Percentiles rank a stretch among this genome's conserved stretches.
Evolutionary conservation across 1,140 invertebrate species (phyloP).

Genomic region (Bombus turneri): DNA sequence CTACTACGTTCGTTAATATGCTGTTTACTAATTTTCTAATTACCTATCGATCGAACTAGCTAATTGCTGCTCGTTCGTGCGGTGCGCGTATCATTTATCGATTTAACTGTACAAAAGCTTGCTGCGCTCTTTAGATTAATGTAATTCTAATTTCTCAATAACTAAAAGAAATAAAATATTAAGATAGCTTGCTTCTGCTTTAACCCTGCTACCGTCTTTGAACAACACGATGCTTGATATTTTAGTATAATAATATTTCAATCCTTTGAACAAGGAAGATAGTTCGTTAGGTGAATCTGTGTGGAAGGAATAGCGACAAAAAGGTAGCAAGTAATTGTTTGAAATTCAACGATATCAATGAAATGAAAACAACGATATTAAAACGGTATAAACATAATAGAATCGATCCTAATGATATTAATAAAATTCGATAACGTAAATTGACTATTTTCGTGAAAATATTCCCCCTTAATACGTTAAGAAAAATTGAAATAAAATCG

Average conservation of each 20-base stretch:
- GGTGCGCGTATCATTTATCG: conserved; percentile 2
- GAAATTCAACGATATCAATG: too few species aligned
- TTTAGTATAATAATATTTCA: too few species aligned
- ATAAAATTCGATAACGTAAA: too few species aligned
- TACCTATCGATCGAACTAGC: not conserved
- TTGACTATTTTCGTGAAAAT: too few species aligned
- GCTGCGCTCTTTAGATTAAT: not conserved
- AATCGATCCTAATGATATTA: too few species aligned
- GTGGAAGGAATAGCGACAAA: too few species aligned
- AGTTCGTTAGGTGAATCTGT: not conserved
- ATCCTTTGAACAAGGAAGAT: not conserved
- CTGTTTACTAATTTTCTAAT: too few species aligned
- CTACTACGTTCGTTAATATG: not conserved
- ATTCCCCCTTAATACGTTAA: too few species aligned
- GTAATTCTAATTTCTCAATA: not conserved
- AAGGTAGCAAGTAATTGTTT: too few species aligned
- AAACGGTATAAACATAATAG: too few species aligned
- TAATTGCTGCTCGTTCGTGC: not conserved
- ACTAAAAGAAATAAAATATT: not conserved
- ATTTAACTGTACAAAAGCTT: not conserved
- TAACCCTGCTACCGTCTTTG: not conserved
- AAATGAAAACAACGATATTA: too few species aligned
- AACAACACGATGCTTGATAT: not conserved
- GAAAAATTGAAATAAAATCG: too few species aligned
- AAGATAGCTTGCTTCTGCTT: not conserved